These are phyloP conservation scores for Phortica variegata DNA, from an alignment of 1,140 invertebrate species.

Conservation along the genomic window DNA sequence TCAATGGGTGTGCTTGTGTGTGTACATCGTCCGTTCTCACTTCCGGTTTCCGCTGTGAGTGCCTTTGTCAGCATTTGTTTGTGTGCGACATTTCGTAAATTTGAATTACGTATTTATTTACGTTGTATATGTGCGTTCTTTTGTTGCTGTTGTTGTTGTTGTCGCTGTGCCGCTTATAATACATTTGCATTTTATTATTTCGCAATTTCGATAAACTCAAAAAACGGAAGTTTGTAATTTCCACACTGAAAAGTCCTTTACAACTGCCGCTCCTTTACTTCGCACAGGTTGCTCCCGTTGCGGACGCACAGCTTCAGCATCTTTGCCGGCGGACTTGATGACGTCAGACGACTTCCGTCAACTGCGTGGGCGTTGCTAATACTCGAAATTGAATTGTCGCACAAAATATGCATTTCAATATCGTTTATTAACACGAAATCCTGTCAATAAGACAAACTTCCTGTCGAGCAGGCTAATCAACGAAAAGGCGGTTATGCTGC, in stretches of 20 bases:
- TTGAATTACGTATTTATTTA: conserved; percentile 40
- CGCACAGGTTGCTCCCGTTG: not conserved
- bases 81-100: conserved; percentile 20
- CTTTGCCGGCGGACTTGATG: too few relatives aligned
- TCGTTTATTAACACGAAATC: conserved; percentile 35
- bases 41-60: conserved; percentile 50
- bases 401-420: conserved; percentile 26
- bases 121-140: conserved; percentile 7
- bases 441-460: conserved; percentile 33
- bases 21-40: conserved; percentile 31
- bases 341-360: not conserved
- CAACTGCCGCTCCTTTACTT: not conserved
- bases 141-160: conserved; percentile 10
- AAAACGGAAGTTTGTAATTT: conserved; percentile 45
- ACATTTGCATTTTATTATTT: conserved; percentile 44
- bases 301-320: too few relatives aligned
- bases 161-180: conserved; percentile 27
- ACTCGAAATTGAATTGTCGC: conserved; percentile 43
- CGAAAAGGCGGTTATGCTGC: too few relatives aligned
- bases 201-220: conserved; percentile 5
- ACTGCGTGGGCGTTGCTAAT: conserved; percentile 25
- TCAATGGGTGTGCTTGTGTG: conserved; percentile 21
- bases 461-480: conserved; percentile 41
- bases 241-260: conserved; percentile 11
- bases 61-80: conserved; percentile 27